A percentile compares a stretch with the other conserved stretches of the same genome.
These are phyloP conservation scores for Porites rus DNA, from an alignment of 92 coral and sea anemone genomes.

Conservation along the genomic window DNA sequence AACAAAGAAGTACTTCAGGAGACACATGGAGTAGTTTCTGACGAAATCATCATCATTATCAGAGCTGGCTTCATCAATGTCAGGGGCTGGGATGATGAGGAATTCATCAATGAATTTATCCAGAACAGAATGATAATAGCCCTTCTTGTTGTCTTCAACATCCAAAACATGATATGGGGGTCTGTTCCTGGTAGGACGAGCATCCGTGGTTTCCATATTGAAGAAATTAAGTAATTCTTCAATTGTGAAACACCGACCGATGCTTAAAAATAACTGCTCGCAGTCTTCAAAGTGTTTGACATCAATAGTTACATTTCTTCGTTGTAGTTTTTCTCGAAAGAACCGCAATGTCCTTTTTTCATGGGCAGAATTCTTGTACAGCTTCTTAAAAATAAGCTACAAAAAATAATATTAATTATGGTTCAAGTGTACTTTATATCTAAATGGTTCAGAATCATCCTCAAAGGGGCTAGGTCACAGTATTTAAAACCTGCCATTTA, in stretches of 20 bases:
- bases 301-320: conserved; percentile 24
- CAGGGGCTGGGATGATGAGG: neutral
- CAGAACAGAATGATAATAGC: conserved; percentile 23
- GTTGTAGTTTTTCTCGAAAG: conserved; percentile 60
- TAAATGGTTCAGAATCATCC: neutral
- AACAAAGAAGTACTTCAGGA: conserved; percentile 20
- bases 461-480: conserved; percentile 2
- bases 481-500: conserved; percentile 9
- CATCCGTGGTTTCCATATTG: conserved; percentile 10
- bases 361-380: conserved; percentile 19
- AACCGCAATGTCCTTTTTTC: conserved; percentile 55
- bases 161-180: conserved; percentile 42
- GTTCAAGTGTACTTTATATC: neutral
- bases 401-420: conserved; percentile 1
- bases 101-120: conserved; percentile 36
- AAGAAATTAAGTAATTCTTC: neutral
- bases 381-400: conserved; percentile 12
- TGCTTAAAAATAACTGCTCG: too few species aligned
- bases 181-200: conserved; percentile 10
- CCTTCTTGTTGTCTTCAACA: conserved; percentile 2
- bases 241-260: neutral
- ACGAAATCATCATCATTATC: conserved; percentile 30
- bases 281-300: conserved; percentile 21
- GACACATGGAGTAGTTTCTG: conserved; percentile 37
- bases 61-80: neutral